Evolutionary conservation across 92 coral and sea anemone species (phyloP).

Genomic region (Porites divaricata): DNA sequence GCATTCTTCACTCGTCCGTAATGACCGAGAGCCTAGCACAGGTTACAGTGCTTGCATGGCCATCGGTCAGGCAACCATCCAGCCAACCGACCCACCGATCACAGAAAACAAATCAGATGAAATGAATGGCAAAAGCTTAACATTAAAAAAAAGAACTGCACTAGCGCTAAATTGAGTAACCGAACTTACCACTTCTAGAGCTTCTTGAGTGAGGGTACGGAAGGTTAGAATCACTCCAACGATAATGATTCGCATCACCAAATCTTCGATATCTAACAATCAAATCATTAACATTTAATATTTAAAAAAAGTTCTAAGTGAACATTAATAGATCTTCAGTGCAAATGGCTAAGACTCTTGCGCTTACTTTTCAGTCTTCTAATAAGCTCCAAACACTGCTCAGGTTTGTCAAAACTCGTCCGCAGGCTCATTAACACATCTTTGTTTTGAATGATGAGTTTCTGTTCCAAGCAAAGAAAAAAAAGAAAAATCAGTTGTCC

Average conservation of each 20-base stretch:
- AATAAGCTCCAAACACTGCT: constrained; percentile 86
- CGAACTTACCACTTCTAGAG: constrained; percentile 73
- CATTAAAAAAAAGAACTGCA: neutral
- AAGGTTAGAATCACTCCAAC: constrained; percentile 93
- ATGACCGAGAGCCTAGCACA: no score
- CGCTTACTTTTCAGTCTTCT: constrained; percentile 89
- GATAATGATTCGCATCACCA: constrained; percentile 82
- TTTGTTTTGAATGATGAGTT: constrained; percentile 86
- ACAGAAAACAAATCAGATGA: neutral
- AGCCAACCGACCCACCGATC: no score
- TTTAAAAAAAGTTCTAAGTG: neutral
- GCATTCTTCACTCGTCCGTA: no score
- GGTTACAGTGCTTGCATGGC: no score
- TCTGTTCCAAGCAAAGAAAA: constrained; percentile 56
- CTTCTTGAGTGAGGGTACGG: constrained; percentile 90
- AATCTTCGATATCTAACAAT: constrained; percentile 78
- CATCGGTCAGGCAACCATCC: no score
- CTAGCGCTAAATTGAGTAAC: neutral
- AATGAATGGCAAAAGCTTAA: neutral
- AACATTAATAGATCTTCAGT: no score
- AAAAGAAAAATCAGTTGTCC: neutral
- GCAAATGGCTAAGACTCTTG: no score
- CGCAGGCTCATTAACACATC: constrained; percentile 82
- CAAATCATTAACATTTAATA: neutral
- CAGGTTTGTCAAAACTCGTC: constrained; percentile 89